phyloP scores from a whole-genome alignment of 1,140 invertebrate genomes.

The Odontomachus brunneus region DNA sequence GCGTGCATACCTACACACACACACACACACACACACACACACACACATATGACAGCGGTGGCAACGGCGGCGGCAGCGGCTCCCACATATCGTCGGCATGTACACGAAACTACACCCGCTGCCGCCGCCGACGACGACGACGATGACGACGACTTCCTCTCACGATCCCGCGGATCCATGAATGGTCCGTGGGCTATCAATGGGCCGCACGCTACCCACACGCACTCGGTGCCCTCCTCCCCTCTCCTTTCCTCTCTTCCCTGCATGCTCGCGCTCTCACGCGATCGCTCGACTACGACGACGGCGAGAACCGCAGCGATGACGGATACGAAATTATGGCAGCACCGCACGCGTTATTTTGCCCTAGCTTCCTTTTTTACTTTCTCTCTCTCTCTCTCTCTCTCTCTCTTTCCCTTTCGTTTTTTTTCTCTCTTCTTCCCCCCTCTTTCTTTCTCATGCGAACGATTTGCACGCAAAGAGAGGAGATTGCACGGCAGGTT shows the following conservation, averaged over 20 bases:
- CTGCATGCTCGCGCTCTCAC: constrained; percentile 63
- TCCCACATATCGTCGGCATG: constrained; percentile 48
- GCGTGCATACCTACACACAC: constrained; percentile 61
- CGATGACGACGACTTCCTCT: constrained; percentile 70
- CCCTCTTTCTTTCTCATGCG: constrained; percentile 21
- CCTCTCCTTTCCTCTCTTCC: not conserved
- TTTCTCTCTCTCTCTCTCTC: not conserved
- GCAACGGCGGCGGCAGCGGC: not conserved
- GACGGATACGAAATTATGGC: constrained; percentile 36
- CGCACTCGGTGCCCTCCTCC: constrained; percentile 25
- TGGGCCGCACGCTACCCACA: constrained; percentile 69
- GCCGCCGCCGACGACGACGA: constrained; percentile 11
- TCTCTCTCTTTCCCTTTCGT: not conserved
- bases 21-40: no score
- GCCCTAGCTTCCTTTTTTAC: constrained; percentile 1
- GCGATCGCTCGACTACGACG: constrained; percentile 44
- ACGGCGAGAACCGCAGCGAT: not conserved
- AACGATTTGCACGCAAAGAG: constrained; percentile 6
- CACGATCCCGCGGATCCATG: constrained; percentile 74
- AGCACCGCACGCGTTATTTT: constrained; percentile 26
- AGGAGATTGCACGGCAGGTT: constrained; percentile 42
- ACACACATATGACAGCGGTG: no score
- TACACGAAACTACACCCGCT: constrained; percentile 50
- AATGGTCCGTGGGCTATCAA: constrained; percentile 73
- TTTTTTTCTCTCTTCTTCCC: constrained; percentile 28